phyloP scores from a whole-genome alignment of 1,140 invertebrate genomes.

The Chlorops oryzae region DNA sequence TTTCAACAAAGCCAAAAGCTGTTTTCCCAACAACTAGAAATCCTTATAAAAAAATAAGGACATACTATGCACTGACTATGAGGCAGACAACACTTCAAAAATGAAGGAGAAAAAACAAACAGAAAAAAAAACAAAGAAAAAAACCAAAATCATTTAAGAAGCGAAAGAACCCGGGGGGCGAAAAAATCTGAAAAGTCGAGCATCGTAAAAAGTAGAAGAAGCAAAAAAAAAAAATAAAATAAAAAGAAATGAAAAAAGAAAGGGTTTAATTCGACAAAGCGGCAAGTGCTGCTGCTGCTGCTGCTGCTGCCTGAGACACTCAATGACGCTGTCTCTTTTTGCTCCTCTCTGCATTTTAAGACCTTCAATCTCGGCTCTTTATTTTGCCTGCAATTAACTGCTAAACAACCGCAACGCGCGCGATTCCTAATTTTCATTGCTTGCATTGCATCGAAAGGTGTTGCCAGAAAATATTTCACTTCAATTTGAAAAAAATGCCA shows the following conservation, averaged over 20 bases:
- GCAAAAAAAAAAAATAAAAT: background rate
- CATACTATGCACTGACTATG: conserved; percentile 4
- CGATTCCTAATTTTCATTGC: background rate
- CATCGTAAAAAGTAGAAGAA: conserved; percentile 1
- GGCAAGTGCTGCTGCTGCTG: background rate
- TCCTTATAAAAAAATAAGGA: background rate
- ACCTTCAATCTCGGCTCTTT: background rate
- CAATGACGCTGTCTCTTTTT: conserved; percentile 2
- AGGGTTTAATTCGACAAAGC: conserved; percentile 7
- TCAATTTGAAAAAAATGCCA: too few relatives aligned
- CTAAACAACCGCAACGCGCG: conserved; percentile 6
- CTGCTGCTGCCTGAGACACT: background rate
- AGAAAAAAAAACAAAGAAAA: conserved; percentile 7
- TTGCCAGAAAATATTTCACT: too few relatives aligned
- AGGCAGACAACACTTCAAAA: conserved; percentile 2
- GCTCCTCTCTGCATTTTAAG: background rate
- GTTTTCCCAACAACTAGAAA: background rate
- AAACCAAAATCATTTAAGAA: conserved; percentile 4
- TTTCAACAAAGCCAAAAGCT: conserved; percentile 1
- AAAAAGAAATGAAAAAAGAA: conserved; percentile 1
- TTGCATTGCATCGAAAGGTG: too few relatives aligned
- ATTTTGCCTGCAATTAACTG: conserved; percentile 11
- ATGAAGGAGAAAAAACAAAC: background rate
- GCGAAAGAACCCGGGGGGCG: background rate
- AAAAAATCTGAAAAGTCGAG: background rate